A percentile compares a stretch with the other conserved stretches of the same genome.
Evolutionary conservation across 2,797 vertebrate species (phyloP).

Genomic region (Lycodopsis pacificus): DNA sequence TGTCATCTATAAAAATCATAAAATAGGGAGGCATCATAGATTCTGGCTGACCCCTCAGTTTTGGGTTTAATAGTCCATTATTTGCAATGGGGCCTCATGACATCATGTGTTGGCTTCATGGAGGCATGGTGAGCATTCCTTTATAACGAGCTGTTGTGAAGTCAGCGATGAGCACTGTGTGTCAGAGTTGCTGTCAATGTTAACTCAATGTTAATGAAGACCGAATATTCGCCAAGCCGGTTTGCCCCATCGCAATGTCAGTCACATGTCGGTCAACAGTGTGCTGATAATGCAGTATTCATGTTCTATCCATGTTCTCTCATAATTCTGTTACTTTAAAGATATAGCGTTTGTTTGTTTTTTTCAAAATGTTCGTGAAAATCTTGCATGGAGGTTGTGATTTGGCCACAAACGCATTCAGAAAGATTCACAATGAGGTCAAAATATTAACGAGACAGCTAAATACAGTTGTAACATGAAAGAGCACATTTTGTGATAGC

Average conservation of each 20-base stretch:
- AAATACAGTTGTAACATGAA: background rate
- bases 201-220: background rate
- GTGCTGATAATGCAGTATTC: background rate
- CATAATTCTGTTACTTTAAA: background rate
- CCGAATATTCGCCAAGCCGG: background rate
- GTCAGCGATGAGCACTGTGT: slow-evolving; percentile 32
- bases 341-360: too few species aligned
- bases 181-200: slow-evolving; percentile 31
- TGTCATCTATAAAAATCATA: slow-evolving; percentile 44
- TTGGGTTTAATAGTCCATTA: slow-evolving; percentile 56
- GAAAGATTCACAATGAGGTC: background rate
- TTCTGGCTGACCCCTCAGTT: slow-evolving; percentile 44
- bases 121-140: slow-evolving; percentile 62
- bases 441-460: background rate
- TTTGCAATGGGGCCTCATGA: slow-evolving; percentile 66
- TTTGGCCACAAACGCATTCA: background rate
- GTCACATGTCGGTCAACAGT: background rate
- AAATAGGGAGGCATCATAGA: slow-evolving; percentile 41
- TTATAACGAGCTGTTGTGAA: slow-evolving; percentile 65
- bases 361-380: background rate
- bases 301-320: background rate
- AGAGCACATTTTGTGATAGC: background rate
- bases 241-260: background rate
- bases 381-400: background rate
- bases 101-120: slow-evolving; percentile 58